These are phyloP conservation scores for Choristoneura rosaceana DNA, from an alignment of 2,888 invertebrate genomes.

Conservation along the genomic window DNA sequence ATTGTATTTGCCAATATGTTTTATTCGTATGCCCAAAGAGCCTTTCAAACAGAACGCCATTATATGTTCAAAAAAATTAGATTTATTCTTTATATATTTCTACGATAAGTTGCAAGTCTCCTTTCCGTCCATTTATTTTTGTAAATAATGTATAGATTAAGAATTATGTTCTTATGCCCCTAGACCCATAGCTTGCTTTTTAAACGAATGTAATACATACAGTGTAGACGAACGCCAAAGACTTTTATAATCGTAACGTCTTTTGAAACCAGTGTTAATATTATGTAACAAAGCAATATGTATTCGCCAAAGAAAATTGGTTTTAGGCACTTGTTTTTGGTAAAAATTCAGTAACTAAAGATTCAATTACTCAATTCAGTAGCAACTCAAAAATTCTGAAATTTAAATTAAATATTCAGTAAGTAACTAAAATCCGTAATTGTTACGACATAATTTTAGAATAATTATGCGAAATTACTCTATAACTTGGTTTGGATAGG, in stretches of 20 bases:
- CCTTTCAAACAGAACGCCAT: constrained; percentile 6
- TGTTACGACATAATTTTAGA: too few relatives aligned
- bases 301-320: constrained; percentile 48
- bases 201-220: constrained; percentile 71
- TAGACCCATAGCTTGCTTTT: constrained; percentile 56
- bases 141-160: constrained; percentile 57
- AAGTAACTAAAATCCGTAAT: too few relatives aligned
- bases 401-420: too few relatives aligned
- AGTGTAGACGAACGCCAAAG: constrained; percentile 84
- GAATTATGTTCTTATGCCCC: constrained; percentile 29
- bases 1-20: too few relatives aligned
- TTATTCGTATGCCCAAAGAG: background rate
- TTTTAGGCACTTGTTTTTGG: constrained; percentile 23
- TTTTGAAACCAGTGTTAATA: constrained; percentile 52
- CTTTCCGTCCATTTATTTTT: constrained; percentile 79
- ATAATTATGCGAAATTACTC: too few relatives aligned
- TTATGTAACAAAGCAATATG: constrained; percentile 42
- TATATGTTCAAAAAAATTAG: constrained; percentile 46
- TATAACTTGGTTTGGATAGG: too few relatives aligned
- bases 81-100: constrained; percentile 56
- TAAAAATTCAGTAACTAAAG: too few relatives aligned
- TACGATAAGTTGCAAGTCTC: constrained; percentile 71
- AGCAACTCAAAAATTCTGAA: too few relatives aligned
- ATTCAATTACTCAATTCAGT: too few relatives aligned
- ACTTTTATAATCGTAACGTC: constrained; percentile 66